Evolutionary conservation across 2,113 vertebrate species (phyloP).

Genomic region (Nestor notabilis): DNA sequence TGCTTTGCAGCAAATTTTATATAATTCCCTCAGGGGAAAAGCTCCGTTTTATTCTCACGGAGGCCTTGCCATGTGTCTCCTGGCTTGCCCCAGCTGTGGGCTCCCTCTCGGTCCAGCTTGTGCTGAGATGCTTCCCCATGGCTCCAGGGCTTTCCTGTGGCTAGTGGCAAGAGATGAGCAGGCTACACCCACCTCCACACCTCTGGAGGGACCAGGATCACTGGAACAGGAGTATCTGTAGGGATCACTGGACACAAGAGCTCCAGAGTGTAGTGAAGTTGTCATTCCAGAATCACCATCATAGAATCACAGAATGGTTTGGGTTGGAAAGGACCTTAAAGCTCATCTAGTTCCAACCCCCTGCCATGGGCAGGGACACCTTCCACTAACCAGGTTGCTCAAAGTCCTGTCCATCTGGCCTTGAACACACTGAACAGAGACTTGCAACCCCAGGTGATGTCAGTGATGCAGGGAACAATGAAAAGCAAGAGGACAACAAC

Average conservation of each 20-base stretch:
- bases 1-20: background rate
- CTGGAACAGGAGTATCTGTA: too few relatives aligned
- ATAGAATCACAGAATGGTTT: background rate
- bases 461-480: rapidly evolving
- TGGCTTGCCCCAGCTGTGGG: background rate
- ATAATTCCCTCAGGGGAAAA: background rate
- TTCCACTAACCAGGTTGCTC: background rate
- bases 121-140: background rate
- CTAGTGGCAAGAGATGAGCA: rapidly evolving
- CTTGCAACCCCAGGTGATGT: background rate
- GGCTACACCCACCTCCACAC: background rate
- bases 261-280: background rate
- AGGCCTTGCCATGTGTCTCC: background rate
- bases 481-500: background rate
- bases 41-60: background rate
- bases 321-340: background rate
- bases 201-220: background rate
- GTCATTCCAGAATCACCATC: background rate
- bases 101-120: background rate
- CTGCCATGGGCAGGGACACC: background rate
- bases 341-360: background rate
- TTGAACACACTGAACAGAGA: background rate
- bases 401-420: background rate
- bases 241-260: background rate
- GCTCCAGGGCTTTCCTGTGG: rapidly evolving